Percentiles rank a stretch among this genome's conserved stretches.
Conservation (phyloP, 2,888 invertebrate species). For the Tinea pellionella region DNA sequence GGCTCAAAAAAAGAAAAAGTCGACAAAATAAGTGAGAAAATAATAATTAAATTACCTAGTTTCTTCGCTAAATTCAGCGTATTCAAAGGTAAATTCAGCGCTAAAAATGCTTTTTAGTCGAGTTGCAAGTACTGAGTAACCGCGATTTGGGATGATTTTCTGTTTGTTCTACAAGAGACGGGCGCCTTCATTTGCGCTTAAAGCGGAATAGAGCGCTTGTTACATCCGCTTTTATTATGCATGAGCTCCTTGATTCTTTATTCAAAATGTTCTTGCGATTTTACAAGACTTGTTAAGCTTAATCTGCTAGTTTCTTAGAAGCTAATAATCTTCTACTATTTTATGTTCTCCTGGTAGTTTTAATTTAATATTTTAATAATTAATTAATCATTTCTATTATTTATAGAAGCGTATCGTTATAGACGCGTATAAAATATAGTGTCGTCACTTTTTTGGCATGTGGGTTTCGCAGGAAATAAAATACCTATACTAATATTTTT, state of each 20-base stretch:
- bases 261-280: not conserved
- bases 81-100: not conserved
- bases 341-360: not conserved
- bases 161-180: constrained; percentile 7
- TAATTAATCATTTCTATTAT: too few species aligned
- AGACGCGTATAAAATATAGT: too few species aligned
- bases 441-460: too few species aligned
- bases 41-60: too few species aligned
- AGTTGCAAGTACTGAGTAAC: not conserved
- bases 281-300: not conserved
- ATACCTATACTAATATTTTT: too few species aligned
- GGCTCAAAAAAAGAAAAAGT: too few species aligned
- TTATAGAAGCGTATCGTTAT: too few species aligned
- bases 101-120: not conserved
- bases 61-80: too few species aligned
- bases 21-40: too few species aligned
- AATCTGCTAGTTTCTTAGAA: not conserved
- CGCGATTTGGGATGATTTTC: constrained; percentile 12
- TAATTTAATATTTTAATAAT: not conserved
- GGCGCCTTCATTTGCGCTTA: constrained; percentile 8
- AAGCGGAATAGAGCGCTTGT: constrained; percentile 10
- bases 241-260: constrained; percentile 3
- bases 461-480: too few species aligned
- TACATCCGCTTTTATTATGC: constrained; percentile 10
- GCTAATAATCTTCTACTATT: not conserved